phyloP scores from a whole-genome alignment of 2,797 vertebrate species.

The Psittacula derbiana region DNA sequence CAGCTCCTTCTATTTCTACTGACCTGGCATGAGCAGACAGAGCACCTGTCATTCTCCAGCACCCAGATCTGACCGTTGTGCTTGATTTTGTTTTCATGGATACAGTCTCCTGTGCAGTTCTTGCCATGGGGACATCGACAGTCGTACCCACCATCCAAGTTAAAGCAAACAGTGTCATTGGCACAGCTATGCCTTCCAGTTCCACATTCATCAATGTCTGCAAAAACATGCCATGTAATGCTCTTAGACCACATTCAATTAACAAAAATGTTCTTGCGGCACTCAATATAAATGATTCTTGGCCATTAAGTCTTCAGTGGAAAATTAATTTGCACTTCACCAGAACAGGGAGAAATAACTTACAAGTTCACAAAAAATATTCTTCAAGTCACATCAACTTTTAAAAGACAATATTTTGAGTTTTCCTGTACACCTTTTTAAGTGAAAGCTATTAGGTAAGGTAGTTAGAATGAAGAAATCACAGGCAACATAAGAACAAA shows the following conservation, averaged over 20 bases:
- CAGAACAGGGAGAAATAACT: neutral
- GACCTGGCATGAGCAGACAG: slow-evolving; percentile 97
- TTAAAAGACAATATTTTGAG: neutral
- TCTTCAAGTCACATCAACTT: neutral
- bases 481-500: neutral
- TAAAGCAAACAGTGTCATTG: slow-evolving; percentile 97
- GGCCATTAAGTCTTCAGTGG: neutral
- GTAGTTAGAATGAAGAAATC: neutral
- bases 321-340: slow-evolving; percentile 44
- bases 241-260: slow-evolving; percentile 32
- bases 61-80: slow-evolving; percentile 98
- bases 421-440: neutral
- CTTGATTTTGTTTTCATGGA: slow-evolving; percentile 92
- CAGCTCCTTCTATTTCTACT: slow-evolving; percentile 43
- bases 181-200: slow-evolving; percentile 93
- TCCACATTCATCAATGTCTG: slow-evolving; percentile 96
- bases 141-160: slow-evolving; percentile 96
- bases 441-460: neutral
- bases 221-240: slow-evolving; percentile 25
- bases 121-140: slow-evolving; percentile 96
- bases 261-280: neutral
- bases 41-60: slow-evolving; percentile 94
- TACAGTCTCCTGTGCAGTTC: slow-evolving; percentile 96
- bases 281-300: slow-evolving; percentile 1
- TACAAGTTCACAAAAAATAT: neutral